Evolutionary conservation across 2,113 vertebrate species (phyloP), one percentile per base, ranked within the genome.

Genomic region (Austrofundulus limnaeus): DNA sequence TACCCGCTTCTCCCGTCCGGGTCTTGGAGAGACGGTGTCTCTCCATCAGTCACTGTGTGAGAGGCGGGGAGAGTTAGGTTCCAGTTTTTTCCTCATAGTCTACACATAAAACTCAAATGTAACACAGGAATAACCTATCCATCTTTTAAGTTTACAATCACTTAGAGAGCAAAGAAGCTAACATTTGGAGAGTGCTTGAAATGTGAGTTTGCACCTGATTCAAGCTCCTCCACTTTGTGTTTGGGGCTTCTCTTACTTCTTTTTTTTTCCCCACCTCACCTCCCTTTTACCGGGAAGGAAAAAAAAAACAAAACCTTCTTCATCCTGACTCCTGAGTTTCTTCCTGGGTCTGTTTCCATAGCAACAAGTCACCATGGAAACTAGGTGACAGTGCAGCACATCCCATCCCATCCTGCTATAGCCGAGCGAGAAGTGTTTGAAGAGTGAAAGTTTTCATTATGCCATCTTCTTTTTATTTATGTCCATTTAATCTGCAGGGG

Each of bases 341-440:
- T 77, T 83, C 86, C 83, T 84, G 78, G 77, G 70, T 81, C 68
- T 88, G 92, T 93, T 93, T 91, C 92, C 89, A 92, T 92, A 90
- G 90, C 87, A 89, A 92, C 90, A 79, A 60, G 90, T 92, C 89
- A 82, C 92, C 90, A 92, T 93, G 90, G 92, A 89, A 92, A 93
- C 91, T 86, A 80, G 84, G 88, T 92, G 90, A 88, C 89, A 92
- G 88, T 85, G 85, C 88, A 80, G 82, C 31, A 66, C 85, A 80
- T 78, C 42, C 73, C 86, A 84, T 86, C 85, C 84, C 82, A 53
- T 80, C 82, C 78, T 62, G 74, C 84, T 72, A 66, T 67, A 28
- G 49, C 72, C 54, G 48, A 61, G 41, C 42, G 19, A 84, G 77
- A 80, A 76, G 77, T 85, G 79, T 78, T 72, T 25, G 14, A 41